Percentiles rank a stretch among this genome's conserved stretches.
Evolutionary conservation across 2,888 invertebrate genomes (phyloP).

Genomic region (Chrysotoxum bicinctum): DNA sequence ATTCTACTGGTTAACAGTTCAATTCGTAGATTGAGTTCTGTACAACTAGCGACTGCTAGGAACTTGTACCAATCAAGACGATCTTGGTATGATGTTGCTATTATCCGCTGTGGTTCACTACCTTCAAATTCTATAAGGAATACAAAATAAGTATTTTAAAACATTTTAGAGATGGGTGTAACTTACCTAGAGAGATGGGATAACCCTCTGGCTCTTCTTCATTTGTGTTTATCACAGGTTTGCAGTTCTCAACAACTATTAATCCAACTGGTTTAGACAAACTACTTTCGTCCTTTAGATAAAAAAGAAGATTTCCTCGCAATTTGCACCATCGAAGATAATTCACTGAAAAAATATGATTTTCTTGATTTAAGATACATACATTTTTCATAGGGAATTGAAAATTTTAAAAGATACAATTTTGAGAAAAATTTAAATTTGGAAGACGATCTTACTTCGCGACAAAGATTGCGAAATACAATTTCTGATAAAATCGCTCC

Average conservation of each 20-base stretch:
- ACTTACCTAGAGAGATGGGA: constrained; percentile 91
- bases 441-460: no score
- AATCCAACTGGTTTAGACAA: constrained; percentile 94
- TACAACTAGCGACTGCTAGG: constrained; percentile 92
- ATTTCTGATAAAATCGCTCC: no score
- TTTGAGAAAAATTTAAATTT: no score
- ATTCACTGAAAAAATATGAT: constrained; percentile 84
- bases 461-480: no score
- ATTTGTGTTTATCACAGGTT: constrained; percentile 86
- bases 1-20: constrained; percentile 84
- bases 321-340: constrained; percentile 94
- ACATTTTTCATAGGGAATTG: neutral
- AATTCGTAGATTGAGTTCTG: constrained; percentile 89
- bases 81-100: constrained; percentile 90
- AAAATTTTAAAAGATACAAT: no score
- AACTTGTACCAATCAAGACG: constrained; percentile 93
- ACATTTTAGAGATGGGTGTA: neutral
- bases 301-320: constrained; percentile 95
- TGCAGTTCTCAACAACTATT: constrained; percentile 93
- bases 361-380: neutral
- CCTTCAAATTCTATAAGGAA: constrained; percentile 88
- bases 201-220: constrained; percentile 87
- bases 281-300: constrained; percentile 93
- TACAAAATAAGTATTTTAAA: neutral
- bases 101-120: constrained; percentile 90